Evolutionary conservation across 2,797 vertebrate species (phyloP).

Genomic region (Syncerus caffer): DNA sequence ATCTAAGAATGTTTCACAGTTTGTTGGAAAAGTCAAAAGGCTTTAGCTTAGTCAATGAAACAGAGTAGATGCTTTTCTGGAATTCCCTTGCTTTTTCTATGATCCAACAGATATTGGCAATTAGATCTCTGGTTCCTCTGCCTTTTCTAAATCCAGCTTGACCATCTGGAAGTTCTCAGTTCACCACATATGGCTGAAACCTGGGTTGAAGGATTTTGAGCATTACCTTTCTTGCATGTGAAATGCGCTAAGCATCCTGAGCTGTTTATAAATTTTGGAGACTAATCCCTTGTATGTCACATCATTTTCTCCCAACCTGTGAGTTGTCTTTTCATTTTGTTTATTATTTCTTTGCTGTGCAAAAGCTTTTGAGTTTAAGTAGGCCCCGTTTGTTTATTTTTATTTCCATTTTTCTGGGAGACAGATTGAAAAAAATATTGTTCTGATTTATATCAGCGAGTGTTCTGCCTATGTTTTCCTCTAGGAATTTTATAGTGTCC

Average conservation of each 20-base stretch:
- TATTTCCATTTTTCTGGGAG: not conserved
- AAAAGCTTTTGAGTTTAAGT: not conserved
- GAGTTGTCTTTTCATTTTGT: not conserved
- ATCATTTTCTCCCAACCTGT: not conserved
- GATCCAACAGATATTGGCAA: not conserved
- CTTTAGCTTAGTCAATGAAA: fast-evolving
- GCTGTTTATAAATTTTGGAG: not conserved
- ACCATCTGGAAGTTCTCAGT: not conserved
- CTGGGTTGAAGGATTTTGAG: not conserved
- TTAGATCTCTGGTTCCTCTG: not conserved
- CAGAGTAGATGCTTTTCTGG: not conserved
- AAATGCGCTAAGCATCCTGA: not conserved
- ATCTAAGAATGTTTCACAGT: not conserved
- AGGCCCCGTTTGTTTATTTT: not conserved
- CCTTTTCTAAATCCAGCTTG: not conserved
- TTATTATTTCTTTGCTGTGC: not conserved
- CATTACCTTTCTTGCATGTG: not conserved
- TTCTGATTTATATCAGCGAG: not conserved
- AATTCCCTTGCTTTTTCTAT: not conserved
- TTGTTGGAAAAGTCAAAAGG: not conserved
- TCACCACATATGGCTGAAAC: not conserved
- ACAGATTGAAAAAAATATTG: not conserved
- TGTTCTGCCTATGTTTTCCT: not conserved
- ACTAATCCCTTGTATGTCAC: not conserved
- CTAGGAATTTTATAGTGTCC: not conserved